Percentiles rank a stretch among this genome's conserved stretches.
phyloP scores from a whole-genome alignment of 2,797 vertebrate genomes.

The Halcyon leucocephala region DNA sequence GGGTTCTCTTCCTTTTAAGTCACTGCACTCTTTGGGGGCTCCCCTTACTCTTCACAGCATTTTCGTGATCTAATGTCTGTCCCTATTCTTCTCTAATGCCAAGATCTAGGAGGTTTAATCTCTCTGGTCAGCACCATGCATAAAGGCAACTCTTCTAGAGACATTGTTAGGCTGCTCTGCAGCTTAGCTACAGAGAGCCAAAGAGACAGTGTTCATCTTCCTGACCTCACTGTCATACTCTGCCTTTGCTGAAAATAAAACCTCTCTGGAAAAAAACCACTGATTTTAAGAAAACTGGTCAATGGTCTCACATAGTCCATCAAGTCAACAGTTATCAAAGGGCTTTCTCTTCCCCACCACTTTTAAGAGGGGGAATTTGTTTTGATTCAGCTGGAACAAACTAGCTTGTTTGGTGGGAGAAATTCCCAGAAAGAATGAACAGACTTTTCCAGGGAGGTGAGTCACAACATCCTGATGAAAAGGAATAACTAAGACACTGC shows the following conservation, averaged over 20 bases:
- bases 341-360: background rate
- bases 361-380: background rate
- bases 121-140: background rate
- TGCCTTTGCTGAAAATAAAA: background rate
- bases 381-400: slow-evolving; percentile 32
- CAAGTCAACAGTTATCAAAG: background rate
- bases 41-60: background rate
- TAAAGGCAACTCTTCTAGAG: background rate
- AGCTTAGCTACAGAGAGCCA: background rate
- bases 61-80: background rate
- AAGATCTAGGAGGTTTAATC: background rate
- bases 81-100: background rate
- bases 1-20: background rate
- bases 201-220: background rate
- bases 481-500: slow-evolving; percentile 34
- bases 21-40: background rate
- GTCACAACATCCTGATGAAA: slow-evolving; percentile 57
- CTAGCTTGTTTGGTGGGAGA: slow-evolving; percentile 21
- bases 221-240: background rate
- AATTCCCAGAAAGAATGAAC: slow-evolving; percentile 64
- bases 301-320: background rate
- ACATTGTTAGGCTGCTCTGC: background rate
- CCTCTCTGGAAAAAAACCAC: background rate
- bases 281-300: background rate
- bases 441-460: slow-evolving; percentile 71